Conservation (phyloP, 2,888 invertebrate species). For the Tetanocera ferruginea region DNA sequence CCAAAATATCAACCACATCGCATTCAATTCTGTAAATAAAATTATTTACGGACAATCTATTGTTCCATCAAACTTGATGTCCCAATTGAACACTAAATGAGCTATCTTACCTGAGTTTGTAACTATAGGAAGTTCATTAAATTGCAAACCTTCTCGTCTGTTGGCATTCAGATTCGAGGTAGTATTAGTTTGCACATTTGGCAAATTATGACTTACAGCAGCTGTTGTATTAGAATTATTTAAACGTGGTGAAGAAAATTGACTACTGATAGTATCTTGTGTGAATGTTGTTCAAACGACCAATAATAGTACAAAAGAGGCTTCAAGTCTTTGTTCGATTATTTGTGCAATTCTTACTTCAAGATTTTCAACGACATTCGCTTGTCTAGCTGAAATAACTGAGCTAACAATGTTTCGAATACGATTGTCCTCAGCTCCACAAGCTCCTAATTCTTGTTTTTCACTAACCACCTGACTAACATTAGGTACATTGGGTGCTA, state of each 20-base stretch:
- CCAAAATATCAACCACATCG: background rate
- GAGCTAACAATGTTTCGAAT: background rate
- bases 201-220: background rate
- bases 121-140: background rate
- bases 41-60: background rate
- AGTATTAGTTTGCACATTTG: background rate
- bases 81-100: conserved; percentile 13
- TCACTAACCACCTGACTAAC: background rate
- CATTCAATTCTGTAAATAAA: conserved; percentile 8
- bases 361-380: background rate
- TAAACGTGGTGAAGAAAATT: background rate
- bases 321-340: background rate
- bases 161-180: background rate
- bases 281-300: background rate
- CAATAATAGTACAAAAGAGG: background rate
- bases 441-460: background rate
- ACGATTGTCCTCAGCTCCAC: background rate
- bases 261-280: background rate
- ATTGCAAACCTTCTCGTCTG: background rate
- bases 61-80: conserved; percentile 9
- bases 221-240: background rate
- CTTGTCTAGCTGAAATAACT: background rate
- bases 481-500: background rate
- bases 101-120: conserved; percentile 8
- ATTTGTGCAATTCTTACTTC: background rate